Conservation (phyloP, 53 echinoderm and acorn worm genomes). For the Astropecten irregularis region DNA sequence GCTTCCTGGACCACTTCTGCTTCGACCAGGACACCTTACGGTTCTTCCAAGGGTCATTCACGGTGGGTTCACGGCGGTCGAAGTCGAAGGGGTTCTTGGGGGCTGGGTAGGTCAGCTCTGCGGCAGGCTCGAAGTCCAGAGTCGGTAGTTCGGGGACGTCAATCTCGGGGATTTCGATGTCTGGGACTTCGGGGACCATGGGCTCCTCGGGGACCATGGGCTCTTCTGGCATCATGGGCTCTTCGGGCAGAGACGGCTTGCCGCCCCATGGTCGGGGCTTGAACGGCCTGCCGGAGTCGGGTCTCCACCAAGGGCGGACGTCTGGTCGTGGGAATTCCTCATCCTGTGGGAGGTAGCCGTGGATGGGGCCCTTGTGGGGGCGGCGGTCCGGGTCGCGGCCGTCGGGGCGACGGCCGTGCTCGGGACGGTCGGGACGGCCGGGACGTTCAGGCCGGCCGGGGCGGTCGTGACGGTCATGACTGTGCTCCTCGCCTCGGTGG, state of each 20-base stretch:
- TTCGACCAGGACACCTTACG: neutral
- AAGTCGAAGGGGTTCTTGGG: neutral
- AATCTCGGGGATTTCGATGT: neutral
- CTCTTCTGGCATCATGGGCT: neutral
- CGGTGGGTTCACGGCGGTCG: neutral
- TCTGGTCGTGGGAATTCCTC: neutral
- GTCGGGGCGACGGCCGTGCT: neutral
- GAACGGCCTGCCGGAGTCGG: neutral
- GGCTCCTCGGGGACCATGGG: neutral
- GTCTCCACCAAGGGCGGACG: conserved; percentile 5
- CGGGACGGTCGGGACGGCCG: neutral
- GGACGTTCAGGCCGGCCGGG: neutral
- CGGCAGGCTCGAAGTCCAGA: no score
- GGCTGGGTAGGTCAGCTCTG: neutral
- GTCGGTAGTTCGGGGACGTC: neutral
- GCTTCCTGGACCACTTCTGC: conserved; percentile 5
- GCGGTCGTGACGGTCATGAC: neutral
- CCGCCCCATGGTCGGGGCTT: neutral
- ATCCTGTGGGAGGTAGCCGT: no score
- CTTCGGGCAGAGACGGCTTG: neutral
- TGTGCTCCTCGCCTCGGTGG: neutral
- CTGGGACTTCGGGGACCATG: neutral
- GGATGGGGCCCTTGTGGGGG: no score
- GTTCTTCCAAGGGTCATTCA: neutral
- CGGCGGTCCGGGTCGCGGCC: neutral